These are phyloP conservation scores for Zaprionus camerounensis DNA, from an alignment of 1,140 invertebrate species.

Conservation along the genomic window DNA sequence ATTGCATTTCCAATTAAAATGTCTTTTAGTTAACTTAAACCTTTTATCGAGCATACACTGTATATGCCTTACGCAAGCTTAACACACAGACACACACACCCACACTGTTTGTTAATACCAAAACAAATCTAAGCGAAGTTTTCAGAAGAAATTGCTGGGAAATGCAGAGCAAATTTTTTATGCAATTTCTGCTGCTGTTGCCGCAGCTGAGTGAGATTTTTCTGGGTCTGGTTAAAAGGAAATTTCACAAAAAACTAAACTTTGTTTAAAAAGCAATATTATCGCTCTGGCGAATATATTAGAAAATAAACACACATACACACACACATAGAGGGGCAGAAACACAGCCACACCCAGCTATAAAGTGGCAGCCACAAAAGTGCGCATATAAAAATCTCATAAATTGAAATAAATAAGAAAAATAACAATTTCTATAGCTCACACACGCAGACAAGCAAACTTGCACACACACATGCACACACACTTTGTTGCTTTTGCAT, in stretches of 20 bases:
- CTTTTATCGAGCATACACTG: background rate
- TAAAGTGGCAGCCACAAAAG: conserved; percentile 60
- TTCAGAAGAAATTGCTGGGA: background rate
- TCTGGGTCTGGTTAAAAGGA: background rate
- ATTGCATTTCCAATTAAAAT: too few relatives aligned
- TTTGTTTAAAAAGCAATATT: conserved; percentile 65
- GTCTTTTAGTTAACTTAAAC: background rate
- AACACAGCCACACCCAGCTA: background rate
- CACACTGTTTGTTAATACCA: background rate
- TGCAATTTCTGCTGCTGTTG: background rate
- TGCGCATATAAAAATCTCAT: conserved; percentile 78
- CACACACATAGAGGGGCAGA: background rate
- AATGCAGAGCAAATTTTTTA: background rate
- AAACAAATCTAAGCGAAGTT: background rate
- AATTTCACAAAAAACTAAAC: conserved; percentile 7
- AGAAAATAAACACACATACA: conserved; percentile 6
- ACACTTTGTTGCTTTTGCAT: conserved; percentile 17
- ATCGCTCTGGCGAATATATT: conserved; percentile 31
- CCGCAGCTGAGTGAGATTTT: background rate
- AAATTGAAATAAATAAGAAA: conserved; percentile 82
- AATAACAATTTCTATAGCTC: conserved; percentile 68
- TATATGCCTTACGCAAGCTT: background rate
- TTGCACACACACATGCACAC: conserved; percentile 13
- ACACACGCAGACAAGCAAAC: conserved; percentile 17
- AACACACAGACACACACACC: background rate